Evolutionary conservation across 2,113 vertebrate genomes (phyloP), one percentile per base, ranked within the genome.

Genomic region (Hippopotamus amphibius): DNA sequence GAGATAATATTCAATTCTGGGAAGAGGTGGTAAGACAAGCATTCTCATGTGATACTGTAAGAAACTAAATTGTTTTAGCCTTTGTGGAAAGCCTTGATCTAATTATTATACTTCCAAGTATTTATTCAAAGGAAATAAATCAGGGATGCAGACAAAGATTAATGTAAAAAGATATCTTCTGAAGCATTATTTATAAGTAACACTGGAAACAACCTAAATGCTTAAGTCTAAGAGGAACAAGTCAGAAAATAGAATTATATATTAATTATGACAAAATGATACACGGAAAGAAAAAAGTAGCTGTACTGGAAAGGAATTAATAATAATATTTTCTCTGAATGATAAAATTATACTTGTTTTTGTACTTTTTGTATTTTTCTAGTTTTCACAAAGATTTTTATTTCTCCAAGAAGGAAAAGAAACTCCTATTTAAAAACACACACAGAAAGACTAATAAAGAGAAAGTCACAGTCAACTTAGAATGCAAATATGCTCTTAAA

Each of bases 161-260:
- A 92, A 83, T 76, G 53, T 16, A 68, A 37, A 85, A 71, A 33
- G 53, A 72, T 88, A 80, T 88, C 16, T 26, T 89, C 50, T 46
- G 41, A 72, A 86, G 26, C 24, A 89, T 76, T 84, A 91, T 88
- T 87, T 90, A 57, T 57, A 79, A 92, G 33, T 61, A 30, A 74
- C 50, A 69, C 0, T 59, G 46, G n/a, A 93, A 83, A 83, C 15
- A 90, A 81, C 7, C 22, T 71, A 90, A 92, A 80, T 89, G 69
- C n/a, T 83, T 96, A 87, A 80, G 90, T 94, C 68, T 71, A 85
- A 90, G 46, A 37, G 37, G 6, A 85, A 57, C 43, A 95, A 90
- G 48, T 82, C 87, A 88, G 71, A 69, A 89, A 83, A 83, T 22
- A 87, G 43, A 87, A 92, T 74, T 77, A 76, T 81, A 57, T 53